phyloP scores from a whole-genome alignment of 2,797 vertebrate species.

The Botia kubotai region DNA sequence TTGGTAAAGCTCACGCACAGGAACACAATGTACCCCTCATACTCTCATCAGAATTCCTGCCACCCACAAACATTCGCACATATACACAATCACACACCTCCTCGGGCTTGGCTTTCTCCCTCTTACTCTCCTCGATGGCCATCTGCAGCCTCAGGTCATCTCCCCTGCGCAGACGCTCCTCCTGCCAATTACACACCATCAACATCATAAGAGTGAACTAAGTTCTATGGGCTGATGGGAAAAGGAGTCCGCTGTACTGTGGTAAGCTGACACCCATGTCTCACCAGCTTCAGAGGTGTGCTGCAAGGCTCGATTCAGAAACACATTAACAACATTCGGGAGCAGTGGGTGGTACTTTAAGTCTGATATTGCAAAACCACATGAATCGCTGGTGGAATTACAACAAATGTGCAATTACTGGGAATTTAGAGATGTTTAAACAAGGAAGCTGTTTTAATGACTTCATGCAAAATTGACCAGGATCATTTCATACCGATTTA shows the following conservation, averaged over 20 bases:
- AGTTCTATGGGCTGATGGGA: slow-evolving; percentile 45
- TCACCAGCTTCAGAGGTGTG: slow-evolving; percentile 42
- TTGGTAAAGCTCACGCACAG: slow-evolving; percentile 65
- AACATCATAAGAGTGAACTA: slow-evolving; percentile 40
- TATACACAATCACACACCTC: slow-evolving; percentile 76
- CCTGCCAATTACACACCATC: slow-evolving; percentile 77
- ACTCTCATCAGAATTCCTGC: slow-evolving; percentile 64
- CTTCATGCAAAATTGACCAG: background rate
- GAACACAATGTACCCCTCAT: slow-evolving; percentile 15
- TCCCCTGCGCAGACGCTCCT: slow-evolving; percentile 89
- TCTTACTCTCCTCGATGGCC: slow-evolving; percentile 93
- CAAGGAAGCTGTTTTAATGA: background rate
- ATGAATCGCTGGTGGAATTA: background rate
- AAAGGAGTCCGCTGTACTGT: slow-evolving; percentile 44
- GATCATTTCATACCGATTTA: background rate
- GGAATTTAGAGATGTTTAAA: slow-evolving; percentile 3
- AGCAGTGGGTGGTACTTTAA: background rate
- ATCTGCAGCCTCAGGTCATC: slow-evolving; percentile 93
- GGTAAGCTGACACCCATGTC: slow-evolving; percentile 37
- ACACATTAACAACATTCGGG: background rate
- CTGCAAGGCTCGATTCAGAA: slow-evolving; percentile 25
- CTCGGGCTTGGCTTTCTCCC: slow-evolving; percentile 85
- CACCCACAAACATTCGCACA: slow-evolving; percentile 32
- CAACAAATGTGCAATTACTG: slow-evolving; percentile 12
- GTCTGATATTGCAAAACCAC: background rate